Percentiles rank a stretch among this genome's conserved stretches.
These are phyloP conservation scores for Drosophila neocordata DNA, from an alignment of 1,140 invertebrate genomes.

Conservation along the genomic window DNA sequence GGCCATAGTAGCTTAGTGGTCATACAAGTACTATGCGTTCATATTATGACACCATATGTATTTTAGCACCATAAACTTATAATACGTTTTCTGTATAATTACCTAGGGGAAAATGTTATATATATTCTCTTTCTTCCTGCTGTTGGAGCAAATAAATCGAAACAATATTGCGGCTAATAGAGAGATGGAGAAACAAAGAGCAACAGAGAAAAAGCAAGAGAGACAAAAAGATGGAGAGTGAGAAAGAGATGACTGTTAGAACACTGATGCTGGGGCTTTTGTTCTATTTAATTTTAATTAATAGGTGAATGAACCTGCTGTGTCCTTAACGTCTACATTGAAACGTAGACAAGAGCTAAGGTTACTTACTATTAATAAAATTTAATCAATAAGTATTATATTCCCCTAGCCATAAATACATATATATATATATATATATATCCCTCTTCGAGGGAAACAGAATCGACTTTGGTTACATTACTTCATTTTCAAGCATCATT, in stretches of 20 bases:
- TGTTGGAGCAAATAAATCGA: conserved; percentile 16
- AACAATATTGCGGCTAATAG: conserved; percentile 15
- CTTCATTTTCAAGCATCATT: background rate
- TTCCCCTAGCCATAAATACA: conserved; percentile 4
- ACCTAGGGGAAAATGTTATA: conserved; percentile 17
- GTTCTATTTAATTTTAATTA: conserved; percentile 46
- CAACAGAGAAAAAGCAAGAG: background rate
- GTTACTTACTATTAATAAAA: conserved; percentile 53
- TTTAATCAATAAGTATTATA: conserved; percentile 55
- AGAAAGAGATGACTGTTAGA: background rate
- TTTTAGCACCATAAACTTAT: conserved; percentile 33
- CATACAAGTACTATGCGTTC: conserved; percentile 10
- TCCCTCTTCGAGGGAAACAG: too few relatives aligned
- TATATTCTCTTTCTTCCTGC: conserved; percentile 2
- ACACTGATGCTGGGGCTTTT: conserved; percentile 1
- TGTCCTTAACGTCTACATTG: conserved; percentile 46
- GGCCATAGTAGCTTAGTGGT: background rate
- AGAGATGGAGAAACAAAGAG: background rate
- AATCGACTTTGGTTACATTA: background rate
- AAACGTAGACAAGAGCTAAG: conserved; percentile 35
- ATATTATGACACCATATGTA: conserved; percentile 51
- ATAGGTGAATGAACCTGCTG: conserved; percentile 55
- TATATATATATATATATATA: too few relatives aligned
- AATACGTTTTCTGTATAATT: conserved; percentile 31
- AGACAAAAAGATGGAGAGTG: background rate